phyloP scores from a whole-genome alignment of 2,888 invertebrate species.

The Sthenelais limicola region DNA sequence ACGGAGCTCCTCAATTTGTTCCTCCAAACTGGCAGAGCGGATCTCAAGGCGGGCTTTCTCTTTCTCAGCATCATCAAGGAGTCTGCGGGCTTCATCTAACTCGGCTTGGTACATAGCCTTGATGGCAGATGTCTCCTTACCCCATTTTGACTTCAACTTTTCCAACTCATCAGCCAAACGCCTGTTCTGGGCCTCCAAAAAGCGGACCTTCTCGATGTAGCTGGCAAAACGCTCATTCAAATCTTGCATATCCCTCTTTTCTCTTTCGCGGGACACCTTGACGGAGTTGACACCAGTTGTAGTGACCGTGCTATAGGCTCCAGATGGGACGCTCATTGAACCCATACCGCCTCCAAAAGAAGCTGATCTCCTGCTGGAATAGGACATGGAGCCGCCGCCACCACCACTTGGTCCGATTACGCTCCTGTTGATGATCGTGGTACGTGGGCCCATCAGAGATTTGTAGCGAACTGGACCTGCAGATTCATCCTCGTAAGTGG shows the following conservation, averaged over 20 bases:
- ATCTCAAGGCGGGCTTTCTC: slow-evolving; percentile 74
- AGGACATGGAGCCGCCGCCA: slow-evolving; percentile 9
- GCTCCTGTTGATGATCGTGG: slow-evolving; percentile 47
- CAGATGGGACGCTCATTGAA: slow-evolving; percentile 50
- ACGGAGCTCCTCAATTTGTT: slow-evolving; percentile 70
- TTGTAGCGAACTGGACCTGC: slow-evolving; percentile 37
- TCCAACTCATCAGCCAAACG: slow-evolving; percentile 65
- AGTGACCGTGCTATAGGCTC: slow-evolving; percentile 61
- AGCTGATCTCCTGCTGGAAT: background rate
- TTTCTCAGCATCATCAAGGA: slow-evolving; percentile 73
- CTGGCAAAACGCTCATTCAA: slow-evolving; percentile 75
- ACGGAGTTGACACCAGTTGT: slow-evolving; percentile 70
- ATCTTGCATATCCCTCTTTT: slow-evolving; percentile 75
- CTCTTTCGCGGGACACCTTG: slow-evolving; percentile 72
- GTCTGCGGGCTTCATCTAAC: slow-evolving; percentile 73
- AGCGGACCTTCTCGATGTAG: slow-evolving; percentile 75
- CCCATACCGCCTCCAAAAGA: background rate
- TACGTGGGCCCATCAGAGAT: slow-evolving; percentile 44
- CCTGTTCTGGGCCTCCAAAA: slow-evolving; percentile 73
- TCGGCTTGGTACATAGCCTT: slow-evolving; percentile 74
- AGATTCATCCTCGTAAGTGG: slow-evolving; percentile 19
- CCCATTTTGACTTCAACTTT: slow-evolving; percentile 51
- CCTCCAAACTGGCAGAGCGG: slow-evolving; percentile 71
- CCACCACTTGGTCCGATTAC: slow-evolving; percentile 16
- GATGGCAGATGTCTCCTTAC: slow-evolving; percentile 64